Conservation (phyloP, 2,113 vertebrate genomes). For the Cariama cristata region DNA sequence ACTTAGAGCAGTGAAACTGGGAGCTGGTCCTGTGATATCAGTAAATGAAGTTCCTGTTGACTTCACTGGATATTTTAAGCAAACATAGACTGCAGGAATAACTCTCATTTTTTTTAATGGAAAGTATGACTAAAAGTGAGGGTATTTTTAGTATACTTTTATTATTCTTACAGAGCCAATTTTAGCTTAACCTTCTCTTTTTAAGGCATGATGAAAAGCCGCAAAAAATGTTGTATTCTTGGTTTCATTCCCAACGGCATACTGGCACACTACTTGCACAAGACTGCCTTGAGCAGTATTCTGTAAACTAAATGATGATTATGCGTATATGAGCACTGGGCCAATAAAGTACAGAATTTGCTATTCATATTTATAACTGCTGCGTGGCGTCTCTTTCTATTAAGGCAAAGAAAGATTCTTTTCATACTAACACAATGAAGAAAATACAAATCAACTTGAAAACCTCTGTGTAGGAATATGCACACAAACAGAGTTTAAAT, state of each 20-base stretch:
- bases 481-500: not conserved
- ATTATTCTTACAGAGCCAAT: conserved; percentile 26
- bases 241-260: not conserved
- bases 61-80: conserved; percentile 33
- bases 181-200: conserved; percentile 38
- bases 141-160: conserved; percentile 30
- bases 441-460: not conserved
- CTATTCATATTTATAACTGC: conserved; percentile 13
- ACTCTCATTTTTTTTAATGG: not conserved
- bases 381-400: not conserved
- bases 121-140: not conserved
- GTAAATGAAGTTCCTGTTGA: not conserved
- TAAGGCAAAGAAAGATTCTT: not conserved
- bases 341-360: conserved; percentile 16
- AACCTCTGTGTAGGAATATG: not conserved
- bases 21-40: not conserved
- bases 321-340: not conserved
- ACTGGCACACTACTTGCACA: conserved; percentile 14
- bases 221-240: not conserved
- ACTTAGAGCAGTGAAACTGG: not conserved
- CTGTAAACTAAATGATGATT: conserved; percentile 39
- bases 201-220: not conserved
- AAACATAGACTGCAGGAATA: not conserved
- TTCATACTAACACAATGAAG: not conserved
- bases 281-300: conserved; percentile 13